Evolutionary conservation across 2,888 invertebrate species (phyloP).

Genomic region (Macropis europaea): DNA sequence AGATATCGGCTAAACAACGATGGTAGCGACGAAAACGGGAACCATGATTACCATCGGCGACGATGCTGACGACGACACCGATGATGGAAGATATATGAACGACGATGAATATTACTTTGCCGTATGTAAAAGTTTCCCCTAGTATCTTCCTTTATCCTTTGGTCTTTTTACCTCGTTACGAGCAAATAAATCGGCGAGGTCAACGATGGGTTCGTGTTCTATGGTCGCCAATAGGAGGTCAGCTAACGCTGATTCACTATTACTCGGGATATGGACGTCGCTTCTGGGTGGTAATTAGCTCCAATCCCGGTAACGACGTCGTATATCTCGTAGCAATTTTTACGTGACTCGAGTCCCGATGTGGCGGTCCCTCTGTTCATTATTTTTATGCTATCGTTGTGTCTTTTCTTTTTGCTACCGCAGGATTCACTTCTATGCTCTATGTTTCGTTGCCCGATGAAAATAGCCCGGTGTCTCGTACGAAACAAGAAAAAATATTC

Average conservation of each 20-base stretch:
- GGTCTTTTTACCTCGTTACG: conserved; percentile 69
- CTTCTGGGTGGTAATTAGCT: conserved; percentile 78
- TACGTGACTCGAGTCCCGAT: conserved; percentile 60
- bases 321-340: conserved; percentile 75
- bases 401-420: not conserved
- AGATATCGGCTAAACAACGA: not conserved
- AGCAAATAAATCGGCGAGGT: conserved; percentile 72
- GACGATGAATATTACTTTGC: conserved; percentile 50
- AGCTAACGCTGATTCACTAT: conserved; percentile 70
- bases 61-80: conserved; percentile 24
- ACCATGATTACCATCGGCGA: conserved; percentile 23
- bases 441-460: not conserved
- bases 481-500: too few relatives aligned
- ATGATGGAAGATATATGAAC: conserved; percentile 51
- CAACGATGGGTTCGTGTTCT: conserved; percentile 62
- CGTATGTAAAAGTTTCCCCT: conserved; percentile 23
- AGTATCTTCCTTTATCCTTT: conserved; percentile 25
- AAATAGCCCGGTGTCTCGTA: too few relatives aligned
- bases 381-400: conserved; percentile 66
- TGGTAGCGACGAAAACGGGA: conserved; percentile 11
- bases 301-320: conserved; percentile 75
- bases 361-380: conserved; percentile 70
- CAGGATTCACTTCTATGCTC: conserved; percentile 4
- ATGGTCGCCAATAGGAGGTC: conserved; percentile 70
- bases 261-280: conserved; percentile 66